Evolutionary conservation across 1,140 invertebrate species (phyloP).

Genomic region (Bombyx mori): ASM3026992v2 NC_085107.1:17088501-17089000

Average conservation of each 20-base stretch:
- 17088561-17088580: conserved; percentile 33
- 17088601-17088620: conserved; percentile 29
- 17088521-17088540: not conserved
- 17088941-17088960: no score
- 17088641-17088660: conserved; percentile 37
- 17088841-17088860: no score
- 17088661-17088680: conserved; percentile 13
- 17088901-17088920: no score
- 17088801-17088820: not conserved
- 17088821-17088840: conserved; percentile 4
- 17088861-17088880: no score
- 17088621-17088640: conserved; percentile 32
- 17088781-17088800: conserved; percentile 3
- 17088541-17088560: conserved; percentile 22
- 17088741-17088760: conserved; percentile 44
- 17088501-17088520: not conserved
- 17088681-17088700: conserved; percentile 37
- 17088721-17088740: conserved; percentile 54
- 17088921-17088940: no score
- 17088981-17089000: no score
- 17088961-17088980: no score
- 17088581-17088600: conserved; percentile 27
- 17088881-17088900: no score
- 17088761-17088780: conserved; percentile 29
- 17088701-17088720: conserved; percentile 48